Evolutionary conservation across 2,888 invertebrate genomes (phyloP).

Genomic region (Heterodera filipjevi): DNA sequence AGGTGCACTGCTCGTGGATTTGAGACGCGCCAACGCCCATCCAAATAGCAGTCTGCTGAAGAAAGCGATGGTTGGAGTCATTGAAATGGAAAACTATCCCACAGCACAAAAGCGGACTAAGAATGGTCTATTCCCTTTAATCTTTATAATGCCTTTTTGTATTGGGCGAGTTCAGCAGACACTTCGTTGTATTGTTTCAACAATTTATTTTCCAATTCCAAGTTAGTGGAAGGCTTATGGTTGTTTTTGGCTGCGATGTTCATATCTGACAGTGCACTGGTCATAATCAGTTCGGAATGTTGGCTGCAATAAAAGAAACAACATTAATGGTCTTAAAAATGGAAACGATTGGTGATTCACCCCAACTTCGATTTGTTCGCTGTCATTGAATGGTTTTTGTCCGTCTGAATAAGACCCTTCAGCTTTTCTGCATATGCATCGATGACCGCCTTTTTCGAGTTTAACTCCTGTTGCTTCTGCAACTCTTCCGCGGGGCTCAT

Average conservation of each 20-base stretch:
- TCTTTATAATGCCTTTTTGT: too few relatives aligned
- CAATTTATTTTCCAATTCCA: too few relatives aligned
- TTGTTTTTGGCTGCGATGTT: background rate
- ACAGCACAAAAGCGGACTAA: too few relatives aligned
- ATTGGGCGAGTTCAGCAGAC: too few relatives aligned
- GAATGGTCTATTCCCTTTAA: too few relatives aligned
- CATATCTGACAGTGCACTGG: background rate
- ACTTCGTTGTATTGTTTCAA: too few relatives aligned
- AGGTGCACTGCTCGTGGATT: too few relatives aligned
- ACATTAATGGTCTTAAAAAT: background rate
- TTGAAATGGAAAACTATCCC: too few relatives aligned
- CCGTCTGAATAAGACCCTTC: constrained; percentile 12
- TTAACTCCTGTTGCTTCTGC: constrained; percentile 6
- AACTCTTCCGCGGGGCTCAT: constrained; percentile 9
- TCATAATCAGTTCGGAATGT: background rate
- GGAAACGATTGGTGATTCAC: too few relatives aligned
- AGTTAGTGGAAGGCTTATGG: background rate
- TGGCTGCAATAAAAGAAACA: background rate
- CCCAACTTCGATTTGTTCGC: background rate
- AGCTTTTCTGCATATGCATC: constrained; percentile 9
- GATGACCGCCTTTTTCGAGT: constrained; percentile 12
- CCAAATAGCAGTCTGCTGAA: too few relatives aligned
- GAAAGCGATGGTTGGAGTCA: too few relatives aligned
- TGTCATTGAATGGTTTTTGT: background rate
- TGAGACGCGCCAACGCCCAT: too few relatives aligned